phyloP scores from a whole-genome alignment of 2,888 invertebrate genomes.

The Tiliacea aurago region DNA sequence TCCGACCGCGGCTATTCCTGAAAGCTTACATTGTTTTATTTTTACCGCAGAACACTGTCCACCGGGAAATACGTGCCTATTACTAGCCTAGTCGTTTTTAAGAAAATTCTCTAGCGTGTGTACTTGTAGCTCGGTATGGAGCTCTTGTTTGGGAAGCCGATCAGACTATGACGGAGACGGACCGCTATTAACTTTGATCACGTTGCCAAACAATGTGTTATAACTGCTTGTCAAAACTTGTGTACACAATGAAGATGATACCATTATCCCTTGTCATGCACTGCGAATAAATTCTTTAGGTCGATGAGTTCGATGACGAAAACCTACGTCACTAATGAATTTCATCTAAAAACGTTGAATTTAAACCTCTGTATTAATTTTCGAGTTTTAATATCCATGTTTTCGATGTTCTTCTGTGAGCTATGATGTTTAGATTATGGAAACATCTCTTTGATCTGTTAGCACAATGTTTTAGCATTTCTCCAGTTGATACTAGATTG shows the following conservation, averaged over 20 bases:
- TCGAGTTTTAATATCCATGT: constrained; percentile 15
- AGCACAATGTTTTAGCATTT: constrained; percentile 55
- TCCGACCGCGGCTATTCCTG: constrained; percentile 85
- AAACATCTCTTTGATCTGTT: constrained; percentile 66
- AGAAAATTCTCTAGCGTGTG: constrained; percentile 13
- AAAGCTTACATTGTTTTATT: constrained; percentile 90
- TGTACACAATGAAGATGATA: constrained; percentile 52
- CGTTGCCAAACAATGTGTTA: constrained; percentile 65
- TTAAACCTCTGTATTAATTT: constrained; percentile 5
- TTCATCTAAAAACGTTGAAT: constrained; percentile 2
- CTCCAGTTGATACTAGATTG: constrained; percentile 32
- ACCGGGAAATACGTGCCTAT: constrained; percentile 82
- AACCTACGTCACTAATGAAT: constrained; percentile 9
- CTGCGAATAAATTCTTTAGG: too few species aligned
- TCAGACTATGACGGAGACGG: constrained; percentile 56
- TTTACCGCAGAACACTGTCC: constrained; percentile 82
- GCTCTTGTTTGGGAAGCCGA: constrained; percentile 60
- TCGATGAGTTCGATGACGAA: constrained; percentile 6
- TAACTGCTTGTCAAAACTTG: constrained; percentile 60
- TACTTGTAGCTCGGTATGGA: constrained; percentile 35
- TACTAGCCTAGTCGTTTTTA: constrained; percentile 53
- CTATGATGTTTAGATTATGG: constrained; percentile 54
- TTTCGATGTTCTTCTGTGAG: constrained; percentile 9
- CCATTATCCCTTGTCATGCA: constrained; percentile 34
- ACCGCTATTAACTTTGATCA: constrained; percentile 68